Evolutionary conservation across 2,888 invertebrate species (phyloP), one percentile per base, ranked within the genome.

Genomic region (Melanargia galathea): DNA sequence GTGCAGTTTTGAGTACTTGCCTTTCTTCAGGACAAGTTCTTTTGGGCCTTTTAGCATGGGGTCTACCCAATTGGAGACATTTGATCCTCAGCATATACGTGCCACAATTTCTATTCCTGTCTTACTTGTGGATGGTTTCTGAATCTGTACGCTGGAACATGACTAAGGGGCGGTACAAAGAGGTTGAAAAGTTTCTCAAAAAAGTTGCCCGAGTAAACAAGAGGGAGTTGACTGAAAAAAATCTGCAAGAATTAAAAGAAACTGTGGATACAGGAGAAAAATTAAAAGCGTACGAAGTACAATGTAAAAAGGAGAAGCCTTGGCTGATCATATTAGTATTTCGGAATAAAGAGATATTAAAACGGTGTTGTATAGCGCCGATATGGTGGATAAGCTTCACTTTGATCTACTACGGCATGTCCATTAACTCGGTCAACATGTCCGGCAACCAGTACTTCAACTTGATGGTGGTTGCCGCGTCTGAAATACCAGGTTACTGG

Each of bases 101-200:
- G 0, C 96, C 96, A 0, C 93, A 94, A 11, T 79, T 95, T 11
- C 73, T 95, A 0, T 92, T 94, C 43, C 76, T 96, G 33, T 77
- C 90, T 5, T 94, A 94, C 73, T 93, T 93, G 68, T 95, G 95
- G 93, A 73, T 94, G 8, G 83, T 95, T 61, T 93, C 94, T 0
- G 95, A 95, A 81, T 95, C 95, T 2, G 90, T 95, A 0, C 92
- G 96, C 60, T 97, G 96, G 96, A 92, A 95, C 56, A 83, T 96
- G 70, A 94, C 94, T 62, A 94, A 95, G 75, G 93, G 94, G 1
- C 91, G 93, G 60, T 92, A 92, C 63, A 92, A 93, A n/a, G 92
- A 94, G 69, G 95, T 95, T 0, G 93, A 94, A 71, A 81, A 80
- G 16, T 92, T 95, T 2, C 83, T 95, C 8, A 90, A 91, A 49